A percentile compares a stretch with the other conserved stretches of the same genome.
phyloP scores from a whole-genome alignment of 2,113 vertebrate species.

The Sialia sialis region DNA sequence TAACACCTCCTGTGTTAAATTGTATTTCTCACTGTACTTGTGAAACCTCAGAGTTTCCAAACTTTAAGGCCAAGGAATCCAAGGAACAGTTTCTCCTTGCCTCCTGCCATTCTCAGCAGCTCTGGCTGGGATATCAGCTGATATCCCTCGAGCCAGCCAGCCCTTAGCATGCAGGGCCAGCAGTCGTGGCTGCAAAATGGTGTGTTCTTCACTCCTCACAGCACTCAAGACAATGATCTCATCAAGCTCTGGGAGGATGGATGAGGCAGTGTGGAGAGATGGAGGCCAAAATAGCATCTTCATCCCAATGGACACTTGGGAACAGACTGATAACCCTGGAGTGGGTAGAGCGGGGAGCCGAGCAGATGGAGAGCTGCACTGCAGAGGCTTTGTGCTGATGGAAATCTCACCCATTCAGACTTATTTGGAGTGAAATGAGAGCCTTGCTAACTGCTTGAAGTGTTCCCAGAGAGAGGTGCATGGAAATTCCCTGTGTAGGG shows the following conservation, averaged over 20 bases:
- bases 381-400: not conserved
- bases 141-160: not conserved
- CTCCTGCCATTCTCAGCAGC: accelerated
- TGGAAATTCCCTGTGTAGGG: accelerated
- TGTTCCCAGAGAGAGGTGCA: not conserved
- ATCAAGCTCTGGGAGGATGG: not conserved
- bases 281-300: not conserved
- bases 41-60: not conserved
- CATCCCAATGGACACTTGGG: accelerated
- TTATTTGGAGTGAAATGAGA: not conserved
- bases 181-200: not conserved
- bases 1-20: not conserved
- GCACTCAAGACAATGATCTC: conserved; percentile 3
- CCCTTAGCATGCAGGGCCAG: not conserved
- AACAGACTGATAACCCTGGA: not conserved
- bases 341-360: not conserved
- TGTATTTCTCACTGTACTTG: not conserved
- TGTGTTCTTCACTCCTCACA: not conserved
- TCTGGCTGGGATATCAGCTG: accelerated
- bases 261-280: not conserved
- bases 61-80: not conserved
- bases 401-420: not conserved
- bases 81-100: not conserved
- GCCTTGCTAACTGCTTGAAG: not conserved
- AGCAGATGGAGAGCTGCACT: not conserved